phyloP scores from a whole-genome alignment of 1,140 invertebrate genomes.

The Andricus grossulariae region DNA sequence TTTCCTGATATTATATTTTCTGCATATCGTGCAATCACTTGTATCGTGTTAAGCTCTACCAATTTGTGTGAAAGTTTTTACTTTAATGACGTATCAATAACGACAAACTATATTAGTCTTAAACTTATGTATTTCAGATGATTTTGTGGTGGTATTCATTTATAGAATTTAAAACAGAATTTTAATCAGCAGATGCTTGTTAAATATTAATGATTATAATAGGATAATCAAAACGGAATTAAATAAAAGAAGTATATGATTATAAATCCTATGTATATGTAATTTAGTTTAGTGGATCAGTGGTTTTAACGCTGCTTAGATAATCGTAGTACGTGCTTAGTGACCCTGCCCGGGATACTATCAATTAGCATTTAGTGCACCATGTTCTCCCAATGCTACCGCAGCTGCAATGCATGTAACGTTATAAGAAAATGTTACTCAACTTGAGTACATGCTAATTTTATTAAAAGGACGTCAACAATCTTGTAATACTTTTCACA shows the following conservation, averaged over 20 bases:
- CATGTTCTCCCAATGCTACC: background rate
- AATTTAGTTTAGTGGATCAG: conserved; percentile 16
- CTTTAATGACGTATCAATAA: no score
- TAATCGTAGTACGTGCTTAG: conserved; percentile 23
- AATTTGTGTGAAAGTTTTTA: background rate
- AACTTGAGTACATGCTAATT: background rate
- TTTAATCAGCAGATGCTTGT: no score
- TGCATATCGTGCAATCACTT: background rate
- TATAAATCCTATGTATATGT: background rate
- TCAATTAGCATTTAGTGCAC: conserved; percentile 27
- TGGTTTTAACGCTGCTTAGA: conserved; percentile 22
- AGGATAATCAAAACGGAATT: no score
- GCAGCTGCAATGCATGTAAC: conserved; percentile 13
- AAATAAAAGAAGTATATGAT: no score
- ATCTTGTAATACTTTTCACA: no score
- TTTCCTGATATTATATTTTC: background rate
- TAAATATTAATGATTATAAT: no score
- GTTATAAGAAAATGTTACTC: conserved; percentile 10
- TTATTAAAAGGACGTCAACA: background rate
- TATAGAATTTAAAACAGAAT: no score
- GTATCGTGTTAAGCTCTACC: background rate
- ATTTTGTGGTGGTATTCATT: no score
- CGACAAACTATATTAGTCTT: no score
- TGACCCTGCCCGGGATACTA: conserved; percentile 23
- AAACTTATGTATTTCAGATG: no score